These are phyloP conservation scores for Tragulus kanchil DNA, from an alignment of 2,113 vertebrate species.

Conservation along the genomic window DNA sequence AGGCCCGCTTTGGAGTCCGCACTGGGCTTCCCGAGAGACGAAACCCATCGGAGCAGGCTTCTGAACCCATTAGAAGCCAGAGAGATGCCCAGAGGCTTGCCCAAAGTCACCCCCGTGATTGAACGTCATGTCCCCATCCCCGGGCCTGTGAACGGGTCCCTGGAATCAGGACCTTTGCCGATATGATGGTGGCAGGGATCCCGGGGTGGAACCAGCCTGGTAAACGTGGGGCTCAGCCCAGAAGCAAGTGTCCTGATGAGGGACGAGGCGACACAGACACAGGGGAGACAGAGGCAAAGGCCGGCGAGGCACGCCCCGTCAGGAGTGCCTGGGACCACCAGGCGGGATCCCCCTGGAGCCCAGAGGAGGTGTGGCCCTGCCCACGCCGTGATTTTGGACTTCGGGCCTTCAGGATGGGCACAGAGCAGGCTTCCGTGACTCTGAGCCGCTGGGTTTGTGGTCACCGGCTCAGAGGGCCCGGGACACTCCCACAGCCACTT, in stretches of 20 bases:
- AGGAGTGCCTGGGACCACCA: fast-evolving
- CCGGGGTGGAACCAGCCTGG: too few relatives aligned
- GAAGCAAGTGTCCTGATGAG: background rate
- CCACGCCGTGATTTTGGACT: too few relatives aligned
- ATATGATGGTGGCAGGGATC: too few relatives aligned
- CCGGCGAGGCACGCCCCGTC: fast-evolving
- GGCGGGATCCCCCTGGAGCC: fast-evolving
- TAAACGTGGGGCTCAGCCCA: background rate
- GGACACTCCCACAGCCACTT: background rate
- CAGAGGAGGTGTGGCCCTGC: fast-evolving
- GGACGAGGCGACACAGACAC: fast-evolving
- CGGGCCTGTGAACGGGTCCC: fast-evolving
- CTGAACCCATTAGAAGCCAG: background rate
- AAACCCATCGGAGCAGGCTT: too few relatives aligned
- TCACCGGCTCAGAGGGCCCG: fast-evolving
- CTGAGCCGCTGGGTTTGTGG: background rate
- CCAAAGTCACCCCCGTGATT: fast-evolving
- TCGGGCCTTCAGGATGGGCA: background rate
- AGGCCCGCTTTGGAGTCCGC: background rate
- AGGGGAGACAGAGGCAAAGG: background rate
- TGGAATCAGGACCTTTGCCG: background rate
- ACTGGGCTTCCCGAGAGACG: background rate
- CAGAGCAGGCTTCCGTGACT: background rate
- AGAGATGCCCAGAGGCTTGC: background rate
- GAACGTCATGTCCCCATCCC: background rate